Evolutionary conservation across 35 echinoderm and acorn worm genomes (phyloP), one percentile per base, ranked within the genome.

Genomic region (Apostichopus californicus): DNA sequence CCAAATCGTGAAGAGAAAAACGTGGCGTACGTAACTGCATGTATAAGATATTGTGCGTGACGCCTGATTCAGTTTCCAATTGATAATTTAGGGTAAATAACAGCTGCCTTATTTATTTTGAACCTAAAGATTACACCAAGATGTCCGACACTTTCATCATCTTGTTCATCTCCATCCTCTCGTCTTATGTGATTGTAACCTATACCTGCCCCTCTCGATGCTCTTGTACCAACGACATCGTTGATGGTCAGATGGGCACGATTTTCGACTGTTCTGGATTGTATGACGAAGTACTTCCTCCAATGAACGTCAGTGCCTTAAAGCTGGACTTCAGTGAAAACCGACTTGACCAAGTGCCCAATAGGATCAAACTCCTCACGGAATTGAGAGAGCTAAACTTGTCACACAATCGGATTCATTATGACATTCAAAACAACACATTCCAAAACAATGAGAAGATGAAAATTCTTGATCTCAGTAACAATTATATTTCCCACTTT

Each of bases 391-490:
- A 58, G 21, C 81, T 85, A 3, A 85, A 85, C 81, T 8, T 85
- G 54, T 85, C 81, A 8, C 55, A 85, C 55, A 85, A 85, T 52
- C 81, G 54, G 8, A 85, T 85, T 23, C 54, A 59, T 17, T 58
- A 85, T 21, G 55, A 85, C 55, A 25, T 85, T 4, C 81, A 56
- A 6, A 20, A 56, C 4, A 85, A 85, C 81, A 85, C 63, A n/a
- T 85, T 85, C 57, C 56, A 20, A 22, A 15, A 13, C 81, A 85
- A 85, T 18, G 24, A 9, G 0, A 85, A 85, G 22, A 21, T 85
- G 55, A 85, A 85, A 55, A 59, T 85, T 24, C 55, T 85, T 18
- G 81, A 85, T 23, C 54, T 85, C 9, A 85, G 81, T 85, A 59
- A 85, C 17, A 85, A 85, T 59, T 59, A 85, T 55, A 23, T 85